Conservation (phyloP, 1,140 invertebrate genomes). For the honey bee (Apis mellifera) region DNA sequence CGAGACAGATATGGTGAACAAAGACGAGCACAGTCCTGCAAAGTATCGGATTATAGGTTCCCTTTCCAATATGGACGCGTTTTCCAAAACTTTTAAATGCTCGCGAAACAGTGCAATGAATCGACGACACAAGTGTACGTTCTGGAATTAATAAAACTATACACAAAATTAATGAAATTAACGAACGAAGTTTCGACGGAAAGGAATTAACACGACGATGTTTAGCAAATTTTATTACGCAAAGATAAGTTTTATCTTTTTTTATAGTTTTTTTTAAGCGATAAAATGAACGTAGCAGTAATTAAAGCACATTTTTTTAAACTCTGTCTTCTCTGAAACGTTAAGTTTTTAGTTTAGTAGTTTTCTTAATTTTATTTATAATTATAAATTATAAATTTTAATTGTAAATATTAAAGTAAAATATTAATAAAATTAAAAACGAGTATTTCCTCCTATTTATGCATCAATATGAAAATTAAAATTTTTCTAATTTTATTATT, state of each 20-base stretch:
- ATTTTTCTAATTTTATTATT: background rate
- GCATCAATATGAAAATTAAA: background rate
- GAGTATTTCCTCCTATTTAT: too few species aligned
- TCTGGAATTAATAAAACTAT: conserved; percentile 21
- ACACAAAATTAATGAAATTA: background rate
- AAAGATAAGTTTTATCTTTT: background rate
- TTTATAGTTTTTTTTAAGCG: background rate
- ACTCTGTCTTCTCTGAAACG: too few species aligned
- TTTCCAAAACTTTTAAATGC: conserved; percentile 37
- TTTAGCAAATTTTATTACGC: background rate
- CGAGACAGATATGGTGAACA: background rate
- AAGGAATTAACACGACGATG: too few species aligned
- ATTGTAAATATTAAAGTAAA: too few species aligned
- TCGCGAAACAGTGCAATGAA: conserved; percentile 16
- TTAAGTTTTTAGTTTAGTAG: too few species aligned
- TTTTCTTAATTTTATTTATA: too few species aligned
- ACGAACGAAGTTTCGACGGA: background rate
- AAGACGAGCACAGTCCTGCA: conserved; percentile 30
- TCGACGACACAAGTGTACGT: conserved; percentile 34
- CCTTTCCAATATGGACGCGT: conserved; percentile 22
- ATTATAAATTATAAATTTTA: too few species aligned
- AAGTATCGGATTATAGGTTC: conserved; percentile 34
- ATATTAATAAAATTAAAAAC: too few species aligned
- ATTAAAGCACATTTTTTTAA: background rate
- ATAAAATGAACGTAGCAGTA: background rate